Base-by-base conservation (phyloP, 2,113 vertebrate genomes). In the Pterophyllum scalare region DNA sequence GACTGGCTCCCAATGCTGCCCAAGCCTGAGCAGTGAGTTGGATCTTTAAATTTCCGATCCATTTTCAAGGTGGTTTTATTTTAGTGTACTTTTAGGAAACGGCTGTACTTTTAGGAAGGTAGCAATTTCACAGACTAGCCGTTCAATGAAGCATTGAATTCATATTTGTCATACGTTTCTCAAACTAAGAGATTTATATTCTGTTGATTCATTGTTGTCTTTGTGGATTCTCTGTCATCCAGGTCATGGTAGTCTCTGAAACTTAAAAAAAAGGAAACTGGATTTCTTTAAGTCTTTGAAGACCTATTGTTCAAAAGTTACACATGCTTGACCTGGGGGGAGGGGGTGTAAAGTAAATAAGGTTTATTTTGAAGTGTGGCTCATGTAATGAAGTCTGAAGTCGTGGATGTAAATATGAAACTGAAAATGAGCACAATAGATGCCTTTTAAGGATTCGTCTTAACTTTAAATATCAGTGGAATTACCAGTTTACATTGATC, bases 11-110 rank as follows among this genome's bases (percentile, higher is more conserved):
- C 61, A 52, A 31, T 20, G 65, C 26, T 52, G 43, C 11, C 17
- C 11, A 19, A 72, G 1, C 46, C 0, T 0, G 0, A 72, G 46
- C n/a, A 2, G 11, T 33, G 46, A 11, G 31, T 54, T 31, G 52
- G 17, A 54, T 72, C 52, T 54, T 31, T 72, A 72, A 14, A 72
- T 1, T 1, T 72, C 46, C 26, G 31, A 17, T 49, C 46, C 14
- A 17, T 49, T 49, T 17, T 49, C 46, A 49, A 49, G 46, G 6
- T 49, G 7, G 17, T 19, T 52, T 19, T 7, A 52, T 19, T 52
- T 17, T 7, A 33, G 1, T 31, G 26, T 20, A 54, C 46, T 72
- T 72, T 72, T 54, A 28, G 24, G 43, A 70, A 28, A 5, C 52
- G 24, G 43, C 43, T 72, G 3, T 8, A 52, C 65, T 52, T 31